Base-by-base conservation (phyloP, 2,888 invertebrate genomes). In the Harpalus rufipes region DNA sequence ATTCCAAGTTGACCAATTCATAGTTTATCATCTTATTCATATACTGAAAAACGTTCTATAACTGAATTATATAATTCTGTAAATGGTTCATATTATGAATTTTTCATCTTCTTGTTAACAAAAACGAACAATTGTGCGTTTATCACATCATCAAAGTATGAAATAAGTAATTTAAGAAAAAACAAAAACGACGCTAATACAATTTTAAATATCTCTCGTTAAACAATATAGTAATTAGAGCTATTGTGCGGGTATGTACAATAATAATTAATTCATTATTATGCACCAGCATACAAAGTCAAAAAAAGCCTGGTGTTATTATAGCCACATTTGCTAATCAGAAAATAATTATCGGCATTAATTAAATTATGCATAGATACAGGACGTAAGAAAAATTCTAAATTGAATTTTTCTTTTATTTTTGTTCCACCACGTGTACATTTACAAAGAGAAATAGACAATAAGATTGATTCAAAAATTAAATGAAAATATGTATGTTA, bases 251-350 rank as follows among this genome's bases (percentile, higher is more conserved):
- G 72, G 72, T 74, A 74, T 16, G 16, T 41, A 74, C 72, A 74
- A 74, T 44, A 68, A 68, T 68, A 74, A 74, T 74, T 74, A 74
- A 74, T 74, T 74, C 72, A 74, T 74, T 74, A 74, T 74, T 74
- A 41, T 44, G 44, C 44, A 44, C 72, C 72, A 74, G 72, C 72
- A 74, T 74, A 74, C 51, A 68, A 68, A 74, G 44, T 14, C 18
- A 16, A 74, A 74, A 74, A 63, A 74, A 74, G 16, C 10, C 18
- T 14, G 16, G 18, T 74, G 72, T 74, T 74, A 44, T 74, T 18
- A 74, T 32, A 32, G 72, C 25, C 18, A 74, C 41, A 74, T 74
- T 74, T 74, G 44, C 72, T 74, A 74, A 74, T 74, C 41, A 41
- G 18, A 74, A 74, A 74, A 41, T 74, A 74, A 74, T 74, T 74